Conservation (phyloP, 2,113 vertebrate genomes). For the Nerophis ophidion region DNA sequence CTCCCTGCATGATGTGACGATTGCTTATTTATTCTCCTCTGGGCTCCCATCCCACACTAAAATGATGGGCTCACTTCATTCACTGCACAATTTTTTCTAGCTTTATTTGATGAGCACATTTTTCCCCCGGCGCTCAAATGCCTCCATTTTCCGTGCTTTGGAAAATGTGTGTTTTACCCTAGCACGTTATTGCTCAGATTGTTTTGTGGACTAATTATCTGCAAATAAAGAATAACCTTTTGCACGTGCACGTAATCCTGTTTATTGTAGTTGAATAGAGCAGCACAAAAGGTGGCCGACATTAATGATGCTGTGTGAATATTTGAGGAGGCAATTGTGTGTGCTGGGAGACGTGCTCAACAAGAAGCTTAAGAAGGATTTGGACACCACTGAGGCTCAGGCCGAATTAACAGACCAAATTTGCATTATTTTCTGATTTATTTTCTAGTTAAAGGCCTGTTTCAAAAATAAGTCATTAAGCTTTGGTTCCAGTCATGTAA, state of each 20-base stretch:
- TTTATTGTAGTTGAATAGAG: conserved; percentile 66
- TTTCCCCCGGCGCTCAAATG: conserved; percentile 55
- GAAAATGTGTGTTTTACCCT: conserved; percentile 63
- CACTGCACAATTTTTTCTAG: conserved; percentile 71
- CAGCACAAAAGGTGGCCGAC: conserved; percentile 63
- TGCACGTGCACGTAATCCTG: conserved; percentile 61
- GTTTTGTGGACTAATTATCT: conserved; percentile 71
- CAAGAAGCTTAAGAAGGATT: conserved; percentile 70
- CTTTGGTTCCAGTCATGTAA: conserved; percentile 51
- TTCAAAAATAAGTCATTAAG: conserved; percentile 55
- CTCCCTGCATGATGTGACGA: conserved; percentile 69
- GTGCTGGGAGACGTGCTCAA: conserved; percentile 62
- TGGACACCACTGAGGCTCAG: conserved; percentile 48
- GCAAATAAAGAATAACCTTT: conserved; percentile 58
- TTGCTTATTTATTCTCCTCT: conserved; percentile 76
- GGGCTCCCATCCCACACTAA: conserved; percentile 71
- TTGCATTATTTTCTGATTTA: conserved; percentile 60
- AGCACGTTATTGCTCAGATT: conserved; percentile 70
- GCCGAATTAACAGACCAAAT: conserved; percentile 54
- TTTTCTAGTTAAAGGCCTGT: conserved; percentile 49
- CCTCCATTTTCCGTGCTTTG: conserved; percentile 54
- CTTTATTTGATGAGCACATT: conserved; percentile 74
- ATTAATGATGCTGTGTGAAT: conserved; percentile 67
- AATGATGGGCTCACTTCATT: conserved; percentile 79
- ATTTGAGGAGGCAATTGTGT: conserved; percentile 63